These are phyloP conservation scores for Glyptemys insculpta DNA, from an alignment of 2,797 vertebrate species.

Conservation along the genomic window DNA sequence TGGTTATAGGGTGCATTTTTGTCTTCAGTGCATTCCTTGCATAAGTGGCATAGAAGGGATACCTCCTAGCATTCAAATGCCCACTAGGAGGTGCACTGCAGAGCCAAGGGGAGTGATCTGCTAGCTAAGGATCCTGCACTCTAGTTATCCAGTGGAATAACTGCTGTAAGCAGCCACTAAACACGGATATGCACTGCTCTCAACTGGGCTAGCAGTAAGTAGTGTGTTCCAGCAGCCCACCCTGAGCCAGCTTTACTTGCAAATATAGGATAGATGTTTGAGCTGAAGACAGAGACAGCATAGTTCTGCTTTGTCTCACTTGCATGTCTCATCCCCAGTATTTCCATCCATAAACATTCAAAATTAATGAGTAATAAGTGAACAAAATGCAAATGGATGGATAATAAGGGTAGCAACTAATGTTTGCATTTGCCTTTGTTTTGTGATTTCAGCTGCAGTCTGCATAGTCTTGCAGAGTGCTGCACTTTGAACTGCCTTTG, in stretches of 20 bases:
- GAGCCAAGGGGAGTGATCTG: not conserved
- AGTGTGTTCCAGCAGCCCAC: not conserved
- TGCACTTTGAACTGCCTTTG: not conserved
- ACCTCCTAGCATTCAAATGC: too few relatives aligned
- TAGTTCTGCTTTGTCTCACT: not conserved
- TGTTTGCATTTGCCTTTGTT: constrained; percentile 7
- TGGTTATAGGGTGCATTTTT: not conserved
- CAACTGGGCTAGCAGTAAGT: too few relatives aligned
- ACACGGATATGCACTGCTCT: not conserved
- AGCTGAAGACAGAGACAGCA: not conserved
- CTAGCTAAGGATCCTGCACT: not conserved
- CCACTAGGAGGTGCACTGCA: not conserved
- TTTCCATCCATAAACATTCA: not conserved
- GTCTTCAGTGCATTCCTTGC: not conserved
- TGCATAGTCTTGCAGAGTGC: not conserved
- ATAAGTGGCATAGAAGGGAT: not conserved
- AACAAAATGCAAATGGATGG: not conserved
- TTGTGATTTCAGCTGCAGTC: constrained; percentile 23
- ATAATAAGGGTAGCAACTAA: not conserved
- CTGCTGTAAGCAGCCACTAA: not conserved
- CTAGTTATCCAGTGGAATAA: not conserved
- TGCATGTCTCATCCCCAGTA: not conserved
- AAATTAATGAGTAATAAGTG: not conserved
- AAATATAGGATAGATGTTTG: not conserved
- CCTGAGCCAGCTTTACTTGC: not conserved